phyloP scores from a whole-genome alignment of 2,797 vertebrate genomes.

The Leptodactylus fallax region DNA sequence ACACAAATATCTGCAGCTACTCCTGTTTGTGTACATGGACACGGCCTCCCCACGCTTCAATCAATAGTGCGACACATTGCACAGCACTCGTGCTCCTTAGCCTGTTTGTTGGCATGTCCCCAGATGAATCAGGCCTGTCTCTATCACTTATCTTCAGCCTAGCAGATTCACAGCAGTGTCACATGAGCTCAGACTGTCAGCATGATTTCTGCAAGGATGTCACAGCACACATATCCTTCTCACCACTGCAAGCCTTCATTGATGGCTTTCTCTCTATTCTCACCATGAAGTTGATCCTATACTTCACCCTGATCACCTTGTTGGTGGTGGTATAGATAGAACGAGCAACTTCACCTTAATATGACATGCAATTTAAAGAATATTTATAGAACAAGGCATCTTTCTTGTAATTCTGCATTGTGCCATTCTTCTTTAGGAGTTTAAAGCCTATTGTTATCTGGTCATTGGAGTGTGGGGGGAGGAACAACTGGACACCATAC shows the following conservation, averaged over 20 bases:
- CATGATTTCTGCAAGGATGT: slow-evolving; percentile 82
- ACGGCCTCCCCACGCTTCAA: slow-evolving; percentile 79
- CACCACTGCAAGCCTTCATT: slow-evolving; percentile 65
- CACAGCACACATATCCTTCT: slow-evolving; percentile 80
- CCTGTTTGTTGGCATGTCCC: slow-evolving; percentile 75
- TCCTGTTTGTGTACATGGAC: slow-evolving; percentile 73
- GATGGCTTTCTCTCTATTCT: not conserved
- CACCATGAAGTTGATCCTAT: not conserved
- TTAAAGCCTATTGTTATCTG: no score
- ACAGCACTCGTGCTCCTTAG: slow-evolving; percentile 73
- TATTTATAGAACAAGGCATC: no score
- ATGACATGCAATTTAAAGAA: no score
- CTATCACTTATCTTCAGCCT: slow-evolving; percentile 77
- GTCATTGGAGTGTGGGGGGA: no score
- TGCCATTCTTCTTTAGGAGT: not conserved
- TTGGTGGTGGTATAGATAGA: no score
- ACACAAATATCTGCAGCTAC: slow-evolving; percentile 79
- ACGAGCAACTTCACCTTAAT: no score
- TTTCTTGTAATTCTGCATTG: not conserved
- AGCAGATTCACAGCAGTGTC: slow-evolving; percentile 83
- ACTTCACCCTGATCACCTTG: not conserved
- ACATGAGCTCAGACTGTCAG: slow-evolving; percentile 86
- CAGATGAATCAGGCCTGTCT: slow-evolving; percentile 76
- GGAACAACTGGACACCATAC: no score
- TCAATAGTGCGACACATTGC: slow-evolving; percentile 82